Conservation (phyloP, 2,888 invertebrate genomes). For the Heteropelma amictum region DNA sequence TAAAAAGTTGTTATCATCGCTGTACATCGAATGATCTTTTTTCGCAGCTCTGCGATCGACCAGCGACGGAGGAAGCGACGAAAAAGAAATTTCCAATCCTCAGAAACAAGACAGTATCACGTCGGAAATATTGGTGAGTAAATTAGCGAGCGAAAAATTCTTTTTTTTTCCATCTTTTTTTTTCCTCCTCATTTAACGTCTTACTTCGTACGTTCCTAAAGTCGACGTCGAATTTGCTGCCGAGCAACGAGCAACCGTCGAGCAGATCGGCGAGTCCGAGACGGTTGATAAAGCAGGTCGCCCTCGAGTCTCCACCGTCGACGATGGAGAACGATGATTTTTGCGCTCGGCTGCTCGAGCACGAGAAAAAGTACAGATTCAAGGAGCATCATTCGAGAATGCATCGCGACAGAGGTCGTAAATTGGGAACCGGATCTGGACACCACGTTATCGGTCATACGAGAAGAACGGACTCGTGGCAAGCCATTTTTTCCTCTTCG, state of each 20-base stretch:
- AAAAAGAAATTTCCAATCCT: constrained; percentile 37
- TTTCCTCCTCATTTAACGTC: too few relatives aligned
- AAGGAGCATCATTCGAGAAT: constrained; percentile 75
- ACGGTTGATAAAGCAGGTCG: constrained; percentile 84
- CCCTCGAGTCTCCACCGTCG: constrained; percentile 82
- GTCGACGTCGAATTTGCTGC: constrained; percentile 64
- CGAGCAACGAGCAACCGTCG: constrained; percentile 66
- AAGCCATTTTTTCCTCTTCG: constrained; percentile 4
- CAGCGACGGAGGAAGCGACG: constrained; percentile 52
- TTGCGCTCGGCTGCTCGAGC: constrained; percentile 64
- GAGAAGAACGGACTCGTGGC: constrained; percentile 71
- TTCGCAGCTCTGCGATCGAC: constrained; percentile 16
- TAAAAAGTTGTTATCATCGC: background rate
- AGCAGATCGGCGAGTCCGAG: constrained; percentile 82
- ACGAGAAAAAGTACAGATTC: constrained; percentile 66
- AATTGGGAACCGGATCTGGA: constrained; percentile 75
- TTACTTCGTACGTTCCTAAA: constrained; percentile 47
- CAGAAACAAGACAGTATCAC: constrained; percentile 69
- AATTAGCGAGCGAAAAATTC: background rate
- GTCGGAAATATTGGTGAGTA: constrained; percentile 66
- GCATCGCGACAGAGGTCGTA: constrained; percentile 80
- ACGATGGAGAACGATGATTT: constrained; percentile 67
- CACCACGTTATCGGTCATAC: constrained; percentile 79
- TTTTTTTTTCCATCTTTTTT: constrained; percentile 3
- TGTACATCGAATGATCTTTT: background rate